phyloP scores from a whole-genome alignment of 2,888 invertebrate genomes.

The Listrodromus nycthemerus region DNA sequence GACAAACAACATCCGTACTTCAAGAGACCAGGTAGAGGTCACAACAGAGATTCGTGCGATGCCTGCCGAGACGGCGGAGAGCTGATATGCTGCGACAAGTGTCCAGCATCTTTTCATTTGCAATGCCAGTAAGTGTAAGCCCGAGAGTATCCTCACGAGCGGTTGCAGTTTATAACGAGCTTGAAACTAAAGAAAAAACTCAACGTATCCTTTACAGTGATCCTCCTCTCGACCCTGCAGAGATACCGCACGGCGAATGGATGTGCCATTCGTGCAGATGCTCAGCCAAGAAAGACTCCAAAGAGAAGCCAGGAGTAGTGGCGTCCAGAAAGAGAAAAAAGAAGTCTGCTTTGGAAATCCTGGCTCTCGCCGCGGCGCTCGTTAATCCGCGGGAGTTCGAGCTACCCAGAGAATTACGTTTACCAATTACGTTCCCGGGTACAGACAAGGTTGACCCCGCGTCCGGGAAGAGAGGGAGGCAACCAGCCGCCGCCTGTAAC shows the following conservation, averaged over 20 bases:
- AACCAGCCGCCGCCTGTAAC: slow-evolving; percentile 73
- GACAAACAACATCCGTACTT: slow-evolving; percentile 92
- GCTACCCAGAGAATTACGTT: slow-evolving; percentile 91
- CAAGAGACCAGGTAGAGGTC: slow-evolving; percentile 94
- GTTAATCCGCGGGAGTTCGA: slow-evolving; percentile 97
- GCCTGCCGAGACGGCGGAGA: slow-evolving; percentile 98
- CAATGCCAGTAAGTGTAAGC: slow-evolving; percentile 93
- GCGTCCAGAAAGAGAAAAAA: slow-evolving; percentile 77
- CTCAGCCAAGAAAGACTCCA: slow-evolving; percentile 81
- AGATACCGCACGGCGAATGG: slow-evolving; percentile 97
- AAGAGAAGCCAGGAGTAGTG: slow-evolving; percentile 65
- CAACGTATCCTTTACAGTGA: slow-evolving; percentile 87
- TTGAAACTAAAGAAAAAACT: background rate
- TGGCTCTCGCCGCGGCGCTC: slow-evolving; percentile 93
- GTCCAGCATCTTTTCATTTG: slow-evolving; percentile 97
- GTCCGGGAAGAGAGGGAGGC: slow-evolving; percentile 79
- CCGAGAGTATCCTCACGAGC: background rate
- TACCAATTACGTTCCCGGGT: slow-evolving; percentile 92
- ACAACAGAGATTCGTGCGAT: slow-evolving; percentile 97
- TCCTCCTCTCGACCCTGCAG: slow-evolving; percentile 95
- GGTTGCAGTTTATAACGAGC: background rate
- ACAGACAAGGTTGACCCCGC: slow-evolving; percentile 89
- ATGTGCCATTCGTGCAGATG: slow-evolving; percentile 93
- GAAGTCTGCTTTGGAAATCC: slow-evolving; percentile 89
- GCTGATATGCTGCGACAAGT: slow-evolving; percentile 97